Percentiles rank a stretch among this genome's conserved stretches.
phyloP scores from a whole-genome alignment of 2,113 vertebrate species.

The Choloepus hoffmanni region DNA sequence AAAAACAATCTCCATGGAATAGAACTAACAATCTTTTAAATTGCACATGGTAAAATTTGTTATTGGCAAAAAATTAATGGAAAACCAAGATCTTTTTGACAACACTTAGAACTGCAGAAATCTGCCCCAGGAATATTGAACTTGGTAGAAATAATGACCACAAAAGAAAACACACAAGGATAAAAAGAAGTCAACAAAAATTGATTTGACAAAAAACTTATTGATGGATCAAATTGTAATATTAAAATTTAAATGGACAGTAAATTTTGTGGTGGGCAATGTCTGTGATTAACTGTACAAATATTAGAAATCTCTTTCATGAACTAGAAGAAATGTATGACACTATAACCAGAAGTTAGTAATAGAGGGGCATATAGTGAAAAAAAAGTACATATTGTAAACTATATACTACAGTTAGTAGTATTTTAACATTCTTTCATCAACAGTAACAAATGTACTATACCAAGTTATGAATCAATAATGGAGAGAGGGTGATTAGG shows the following conservation, averaged over 20 bases:
- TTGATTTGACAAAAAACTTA: not conserved
- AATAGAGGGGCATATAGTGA: too few relatives aligned
- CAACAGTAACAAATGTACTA: too few relatives aligned
- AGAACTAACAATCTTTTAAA: not conserved
- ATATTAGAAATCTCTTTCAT: too few relatives aligned
- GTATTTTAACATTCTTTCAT: too few relatives aligned
- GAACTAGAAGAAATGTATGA: too few relatives aligned
- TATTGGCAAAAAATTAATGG: conserved; percentile 37
- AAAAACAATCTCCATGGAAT: not conserved
- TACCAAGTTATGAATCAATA: too few relatives aligned
- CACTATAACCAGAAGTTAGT: too few relatives aligned
- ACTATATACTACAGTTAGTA: too few relatives aligned
- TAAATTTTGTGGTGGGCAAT: too few relatives aligned
- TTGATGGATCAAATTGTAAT: conserved; percentile 5
- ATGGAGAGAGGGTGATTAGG: too few relatives aligned
- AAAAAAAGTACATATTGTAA: too few relatives aligned
- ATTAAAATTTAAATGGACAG: not conserved
- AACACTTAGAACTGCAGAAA: conserved; percentile 3
- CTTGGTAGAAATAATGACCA: not conserved
- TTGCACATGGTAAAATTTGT: not conserved
- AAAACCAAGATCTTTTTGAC: conserved; percentile 10
- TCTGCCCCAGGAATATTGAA: not conserved
- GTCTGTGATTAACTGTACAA: too few relatives aligned
- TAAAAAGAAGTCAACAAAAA: conserved; percentile 7
- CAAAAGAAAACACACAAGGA: not conserved